phyloP scores from a whole-genome alignment of 1,140 invertebrate species.

The Pogonognathellus flavescens region DNA sequence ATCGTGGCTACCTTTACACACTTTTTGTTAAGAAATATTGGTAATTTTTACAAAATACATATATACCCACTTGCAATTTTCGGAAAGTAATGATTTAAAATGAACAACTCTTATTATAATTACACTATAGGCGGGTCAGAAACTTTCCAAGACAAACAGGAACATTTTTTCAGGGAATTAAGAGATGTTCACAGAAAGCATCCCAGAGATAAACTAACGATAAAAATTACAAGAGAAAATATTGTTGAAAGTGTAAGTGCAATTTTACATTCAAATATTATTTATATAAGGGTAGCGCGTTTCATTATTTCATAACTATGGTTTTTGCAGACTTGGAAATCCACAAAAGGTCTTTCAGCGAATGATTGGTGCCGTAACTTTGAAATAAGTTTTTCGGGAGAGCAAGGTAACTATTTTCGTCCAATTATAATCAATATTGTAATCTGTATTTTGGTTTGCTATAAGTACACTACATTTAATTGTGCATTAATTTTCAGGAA shows the following conservation, averaged over 20 bases:
- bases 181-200: conserved; percentile 87
- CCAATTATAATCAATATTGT: neutral
- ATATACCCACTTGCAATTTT: too few species aligned
- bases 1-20: conserved; percentile 93
- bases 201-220: conserved; percentile 85
- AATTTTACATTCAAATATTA: conserved; percentile 7
- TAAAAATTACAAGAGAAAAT: conserved; percentile 69
- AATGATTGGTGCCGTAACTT: conserved; percentile 94
- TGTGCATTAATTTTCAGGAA: conserved; percentile 75
- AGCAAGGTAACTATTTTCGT: conserved; percentile 79
- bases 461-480: too few species aligned
- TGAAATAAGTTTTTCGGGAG: conserved; percentile 90
- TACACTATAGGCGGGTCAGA: conserved; percentile 82
- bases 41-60: conserved; percentile 68
- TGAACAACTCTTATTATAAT: neutral
- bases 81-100: too few species aligned
- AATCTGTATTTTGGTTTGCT: too few species aligned
- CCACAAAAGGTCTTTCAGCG: conserved; percentile 84
- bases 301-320: conserved; percentile 36
- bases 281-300: neutral
- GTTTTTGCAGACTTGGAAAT: conserved; percentile 73
- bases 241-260: conserved; percentile 66
- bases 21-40: conserved; percentile 94
- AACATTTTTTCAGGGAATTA: conserved; percentile 94
- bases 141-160: conserved; percentile 95